Conservation (phyloP, 1,140 invertebrate genomes). For the Cyclina sinensis region DNA sequence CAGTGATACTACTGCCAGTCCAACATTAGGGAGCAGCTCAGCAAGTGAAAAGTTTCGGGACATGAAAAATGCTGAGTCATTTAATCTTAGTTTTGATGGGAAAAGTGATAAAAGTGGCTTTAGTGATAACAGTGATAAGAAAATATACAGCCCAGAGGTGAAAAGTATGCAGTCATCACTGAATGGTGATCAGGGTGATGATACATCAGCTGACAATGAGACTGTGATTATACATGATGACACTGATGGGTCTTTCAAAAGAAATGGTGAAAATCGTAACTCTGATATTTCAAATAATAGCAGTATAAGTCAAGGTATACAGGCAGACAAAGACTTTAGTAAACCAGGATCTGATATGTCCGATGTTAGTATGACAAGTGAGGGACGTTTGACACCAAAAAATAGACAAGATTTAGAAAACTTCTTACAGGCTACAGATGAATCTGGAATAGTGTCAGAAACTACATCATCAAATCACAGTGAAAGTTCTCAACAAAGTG, state of each 20-base stretch:
- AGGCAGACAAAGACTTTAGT: constrained; percentile 45
- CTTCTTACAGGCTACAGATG: constrained; percentile 66
- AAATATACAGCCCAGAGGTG: neutral
- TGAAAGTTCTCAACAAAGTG: constrained; percentile 73
- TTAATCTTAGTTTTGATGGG: constrained; percentile 66
- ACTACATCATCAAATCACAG: constrained; percentile 74
- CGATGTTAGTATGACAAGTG: constrained; percentile 54
- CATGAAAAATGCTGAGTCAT: constrained; percentile 30
- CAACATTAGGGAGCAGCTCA: constrained; percentile 56
- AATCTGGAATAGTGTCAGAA: constrained; percentile 71
- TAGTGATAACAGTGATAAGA: constrained; percentile 52
- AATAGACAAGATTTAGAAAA: constrained; percentile 61
- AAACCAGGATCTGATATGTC: constrained; percentile 64
- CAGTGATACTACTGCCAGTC: constrained; percentile 72
- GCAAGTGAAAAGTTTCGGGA: constrained; percentile 66
- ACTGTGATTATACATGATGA: constrained; percentile 56
- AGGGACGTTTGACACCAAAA: constrained; percentile 52
- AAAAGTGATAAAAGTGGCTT: constrained; percentile 54
- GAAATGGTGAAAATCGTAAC: constrained; percentile 69
- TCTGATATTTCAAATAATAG: constrained; percentile 75
- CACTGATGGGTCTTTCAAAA: constrained; percentile 51
- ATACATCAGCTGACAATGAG: constrained; percentile 65
- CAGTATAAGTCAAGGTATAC: constrained; percentile 73
- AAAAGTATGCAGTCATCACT: constrained; percentile 1
- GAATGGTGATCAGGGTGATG: constrained; percentile 43